phyloP scores from a whole-genome alignment of 2,113 vertebrate genomes.

The Excalfactoria chinensis region DNA sequence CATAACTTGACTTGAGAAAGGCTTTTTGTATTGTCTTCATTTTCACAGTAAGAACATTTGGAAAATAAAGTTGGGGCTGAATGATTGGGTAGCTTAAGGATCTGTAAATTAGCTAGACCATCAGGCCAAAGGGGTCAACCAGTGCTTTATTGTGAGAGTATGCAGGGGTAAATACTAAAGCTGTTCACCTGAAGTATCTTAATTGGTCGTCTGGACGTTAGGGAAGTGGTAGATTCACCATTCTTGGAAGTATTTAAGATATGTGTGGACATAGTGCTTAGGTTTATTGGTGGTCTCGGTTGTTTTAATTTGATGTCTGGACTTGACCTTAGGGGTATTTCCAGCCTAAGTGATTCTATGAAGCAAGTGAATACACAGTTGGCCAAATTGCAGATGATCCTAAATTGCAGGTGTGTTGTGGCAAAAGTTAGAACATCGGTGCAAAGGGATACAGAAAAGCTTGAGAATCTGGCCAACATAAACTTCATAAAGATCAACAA shows the following conservation, averaged over 20 bases:
- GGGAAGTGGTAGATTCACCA: background rate
- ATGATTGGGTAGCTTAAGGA: background rate
- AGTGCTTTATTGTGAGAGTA: background rate
- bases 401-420: background rate
- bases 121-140: background rate
- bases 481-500: background rate
- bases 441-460: background rate
- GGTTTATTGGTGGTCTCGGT: background rate
- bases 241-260: background rate
- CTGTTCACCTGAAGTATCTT: background rate
- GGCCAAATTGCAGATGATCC: background rate
- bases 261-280: background rate
- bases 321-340: background rate
- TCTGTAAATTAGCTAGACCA: background rate
- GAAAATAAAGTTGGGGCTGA: background rate
- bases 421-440: background rate
- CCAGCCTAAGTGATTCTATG: background rate
- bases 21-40: background rate
- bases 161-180: background rate
- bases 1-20: background rate
- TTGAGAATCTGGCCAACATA: background rate
- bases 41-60: background rate
- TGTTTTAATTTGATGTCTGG: background rate
- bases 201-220: background rate
- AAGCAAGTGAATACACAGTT: background rate